Evolutionary conservation across 23 tunicate species (phyloP).

Genomic region (Corella eumyota): DNA sequence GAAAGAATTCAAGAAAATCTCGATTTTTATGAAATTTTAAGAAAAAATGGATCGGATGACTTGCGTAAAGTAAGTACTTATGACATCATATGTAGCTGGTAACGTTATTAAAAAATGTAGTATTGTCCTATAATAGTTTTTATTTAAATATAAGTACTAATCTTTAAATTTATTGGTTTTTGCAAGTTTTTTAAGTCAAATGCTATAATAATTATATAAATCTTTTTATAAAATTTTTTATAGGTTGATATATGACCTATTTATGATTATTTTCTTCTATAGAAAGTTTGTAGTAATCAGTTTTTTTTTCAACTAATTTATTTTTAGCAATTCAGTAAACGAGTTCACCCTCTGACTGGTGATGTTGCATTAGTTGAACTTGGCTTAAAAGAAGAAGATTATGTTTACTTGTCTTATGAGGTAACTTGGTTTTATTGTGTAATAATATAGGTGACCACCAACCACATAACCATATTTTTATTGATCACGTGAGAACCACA

Average conservation of each 20-base stretch:
- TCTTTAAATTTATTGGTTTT: too few relatives aligned
- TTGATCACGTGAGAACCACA: too few relatives aligned
- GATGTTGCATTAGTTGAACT: conserved; percentile 87
- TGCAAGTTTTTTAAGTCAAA: too few relatives aligned
- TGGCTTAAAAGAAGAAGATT: conserved; percentile 78
- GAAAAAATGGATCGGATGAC: conserved; percentile 17
- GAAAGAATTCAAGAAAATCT: conserved; percentile 51
- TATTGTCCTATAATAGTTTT: background rate
- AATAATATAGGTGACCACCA: background rate
- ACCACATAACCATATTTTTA: too few relatives aligned
- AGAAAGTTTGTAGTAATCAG: too few relatives aligned
- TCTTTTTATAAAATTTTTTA: too few relatives aligned
- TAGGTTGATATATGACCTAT: too few relatives aligned
- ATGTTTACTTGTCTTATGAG: conserved; percentile 65
- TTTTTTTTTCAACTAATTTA: too few relatives aligned
- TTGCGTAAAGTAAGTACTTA: conserved; percentile 17
- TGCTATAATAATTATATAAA: too few relatives aligned
- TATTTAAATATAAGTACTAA: background rate
- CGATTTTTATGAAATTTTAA: conserved; percentile 59
- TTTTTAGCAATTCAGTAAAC: conserved; percentile 32
- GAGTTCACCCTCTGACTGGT: conserved; percentile 60
- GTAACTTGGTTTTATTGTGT: conserved; percentile 11
- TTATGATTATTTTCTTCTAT: too few relatives aligned
- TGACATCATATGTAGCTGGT: background rate
- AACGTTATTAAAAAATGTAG: background rate